Base-by-base conservation (phyloP, 2,797 vertebrate species). In the Cynodonichthys magdalenae region DNA sequence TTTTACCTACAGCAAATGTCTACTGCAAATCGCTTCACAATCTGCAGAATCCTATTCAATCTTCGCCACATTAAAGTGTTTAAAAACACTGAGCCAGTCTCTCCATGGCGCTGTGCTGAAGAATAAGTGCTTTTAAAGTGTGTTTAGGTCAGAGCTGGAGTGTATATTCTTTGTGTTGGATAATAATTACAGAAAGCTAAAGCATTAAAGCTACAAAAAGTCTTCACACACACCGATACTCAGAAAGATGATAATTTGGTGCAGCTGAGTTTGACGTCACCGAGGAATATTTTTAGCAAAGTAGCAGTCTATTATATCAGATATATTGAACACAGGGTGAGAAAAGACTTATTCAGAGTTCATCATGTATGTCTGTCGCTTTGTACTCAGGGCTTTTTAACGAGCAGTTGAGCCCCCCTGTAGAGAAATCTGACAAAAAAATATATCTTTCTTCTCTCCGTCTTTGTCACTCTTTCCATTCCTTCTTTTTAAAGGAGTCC, bases 311-410 rank as follows among this genome's bases (percentile, higher is more conserved):
- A 66, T 76, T 79, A 80, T 59, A 58, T 28, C 50, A 52, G 67
- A 81, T 63, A 77, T 79, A 77, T 79, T 39, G 46, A 49, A 74
- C 52, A 65, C 29, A 53, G 12, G 46, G 50, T 50, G 53, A 59
- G 49, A 46, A 62, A 59, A 59, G 50, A 63, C 71, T 68, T 57
- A 78, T 68, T 79, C 61, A 80, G 72, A 80, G 61, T 80, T 62
- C 65, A 78, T 74, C 76, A 71, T 63, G 60, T 84, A 50, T 45
- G 72, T 70, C 57, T 79, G 82, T 73, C 85, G 81, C 87, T 89
- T 79, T 80, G 88, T 85, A 90, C 89, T 88, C 85, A 91, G 87
- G 89, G 90, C 83, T 91, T 92, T 91, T 91, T 90, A 92, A 92
- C 83, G 88, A 93, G 91, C 89, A 86, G 53, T 47, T 65, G 60